These are phyloP conservation scores for Toxostoma redivivum DNA, from an alignment of 2,113 vertebrate species.

Conservation along the genomic window DNA sequence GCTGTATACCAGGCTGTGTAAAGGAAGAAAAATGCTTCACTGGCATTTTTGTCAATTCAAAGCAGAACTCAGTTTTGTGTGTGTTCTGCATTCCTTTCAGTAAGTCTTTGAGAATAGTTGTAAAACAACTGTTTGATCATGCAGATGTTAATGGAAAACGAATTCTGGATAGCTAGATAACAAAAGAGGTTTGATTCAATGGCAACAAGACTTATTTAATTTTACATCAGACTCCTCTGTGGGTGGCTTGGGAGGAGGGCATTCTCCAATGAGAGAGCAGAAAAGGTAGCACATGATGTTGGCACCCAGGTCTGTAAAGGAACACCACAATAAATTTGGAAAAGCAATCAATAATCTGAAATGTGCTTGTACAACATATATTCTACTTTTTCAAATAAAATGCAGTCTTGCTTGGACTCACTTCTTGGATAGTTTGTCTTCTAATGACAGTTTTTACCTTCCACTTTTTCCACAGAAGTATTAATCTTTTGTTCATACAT, in stretches of 20 bases:
- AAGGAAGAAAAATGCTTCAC: neutral
- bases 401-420: neutral
- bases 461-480: neutral
- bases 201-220: neutral
- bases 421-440: neutral
- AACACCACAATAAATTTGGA: neutral
- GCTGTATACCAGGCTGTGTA: neutral
- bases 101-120: neutral
- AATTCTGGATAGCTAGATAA: neutral
- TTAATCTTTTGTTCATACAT: neutral
- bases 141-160: neutral
- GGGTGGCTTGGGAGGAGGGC: neutral
- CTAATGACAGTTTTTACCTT: neutral
- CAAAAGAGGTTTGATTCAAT: neutral
- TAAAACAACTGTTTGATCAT: neutral
- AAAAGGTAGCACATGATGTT: neutral
- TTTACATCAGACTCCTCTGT: neutral
- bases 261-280: neutral
- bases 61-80: neutral
- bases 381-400: neutral
- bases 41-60: neutral
- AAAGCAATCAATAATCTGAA: neutral
- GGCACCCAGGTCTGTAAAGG: neutral
- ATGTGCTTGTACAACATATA: neutral
- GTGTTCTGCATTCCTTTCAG: neutral